A percentile compares a stretch with the other conserved stretches of the same genome.
These are phyloP conservation scores for Pardalotus punctatus DNA, from an alignment of 2,113 vertebrate species.

Conservation along the genomic window DNA sequence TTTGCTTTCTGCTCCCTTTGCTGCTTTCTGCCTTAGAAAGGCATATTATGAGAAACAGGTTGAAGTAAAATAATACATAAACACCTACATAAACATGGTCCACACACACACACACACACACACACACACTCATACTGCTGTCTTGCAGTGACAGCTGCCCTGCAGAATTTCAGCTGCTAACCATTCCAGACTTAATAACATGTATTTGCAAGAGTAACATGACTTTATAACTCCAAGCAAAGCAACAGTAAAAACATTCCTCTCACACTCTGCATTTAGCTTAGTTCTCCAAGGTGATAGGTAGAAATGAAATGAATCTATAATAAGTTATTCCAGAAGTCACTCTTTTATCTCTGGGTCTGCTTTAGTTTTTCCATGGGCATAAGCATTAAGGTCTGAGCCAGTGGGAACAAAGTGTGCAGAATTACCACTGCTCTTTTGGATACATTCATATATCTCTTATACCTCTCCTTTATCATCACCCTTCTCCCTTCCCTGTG, in stretches of 20 bases:
- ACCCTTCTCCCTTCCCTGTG: background rate
- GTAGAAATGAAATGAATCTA: background rate
- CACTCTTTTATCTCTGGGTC: background rate
- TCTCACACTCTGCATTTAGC: background rate
- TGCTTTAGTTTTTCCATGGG: background rate
- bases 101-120: background rate
- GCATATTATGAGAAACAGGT: background rate
- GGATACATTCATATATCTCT: background rate
- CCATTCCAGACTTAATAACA: background rate
- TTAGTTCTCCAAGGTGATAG: background rate
- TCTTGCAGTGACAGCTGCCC: background rate
- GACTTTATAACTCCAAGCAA: background rate
- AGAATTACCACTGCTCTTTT: background rate
- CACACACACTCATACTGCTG: background rate
- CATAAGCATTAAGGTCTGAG: background rate
- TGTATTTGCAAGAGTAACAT: background rate
- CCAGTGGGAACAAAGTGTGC: background rate
- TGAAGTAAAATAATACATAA: background rate
- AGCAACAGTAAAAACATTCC: background rate
- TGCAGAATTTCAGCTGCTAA: background rate
- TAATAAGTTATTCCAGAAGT: background rate
- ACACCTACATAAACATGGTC: background rate
- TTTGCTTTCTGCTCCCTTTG: background rate
- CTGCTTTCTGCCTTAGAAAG: background rate
- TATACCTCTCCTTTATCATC: background rate